phyloP scores from a whole-genome alignment of 2,797 vertebrate genomes.

The Pantherophis alleghaniensis region DNA sequence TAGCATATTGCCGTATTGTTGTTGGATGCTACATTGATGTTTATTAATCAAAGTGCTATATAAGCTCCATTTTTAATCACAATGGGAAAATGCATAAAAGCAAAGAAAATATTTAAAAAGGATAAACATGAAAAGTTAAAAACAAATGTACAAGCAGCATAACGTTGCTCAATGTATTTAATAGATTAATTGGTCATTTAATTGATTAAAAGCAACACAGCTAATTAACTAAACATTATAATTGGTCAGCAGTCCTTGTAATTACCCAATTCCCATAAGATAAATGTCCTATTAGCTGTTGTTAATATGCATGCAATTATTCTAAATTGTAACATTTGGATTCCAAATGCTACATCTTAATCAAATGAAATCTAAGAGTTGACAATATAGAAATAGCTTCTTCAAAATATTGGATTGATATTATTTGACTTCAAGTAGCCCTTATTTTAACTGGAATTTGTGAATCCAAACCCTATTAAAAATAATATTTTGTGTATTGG shows the following conservation, averaged over 20 bases:
- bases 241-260: conserved; percentile 34
- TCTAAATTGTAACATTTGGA: conserved; percentile 15
- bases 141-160: background rate
- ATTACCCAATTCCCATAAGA: conserved; percentile 33
- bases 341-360: conserved; percentile 11
- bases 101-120: background rate
- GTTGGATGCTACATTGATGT: background rate
- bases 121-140: background rate
- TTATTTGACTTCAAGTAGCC: background rate
- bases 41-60: background rate
- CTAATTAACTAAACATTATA: conserved; percentile 39
- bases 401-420: background rate
- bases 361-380: background rate
- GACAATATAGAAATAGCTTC: background rate
- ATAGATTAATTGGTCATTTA: conserved; percentile 32
- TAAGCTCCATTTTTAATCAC: background rate
- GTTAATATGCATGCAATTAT: conserved; percentile 24
- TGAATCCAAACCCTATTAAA: background rate
- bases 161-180: conserved; percentile 1
- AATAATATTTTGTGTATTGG: background rate
- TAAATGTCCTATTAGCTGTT: conserved; percentile 8
- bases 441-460: background rate
- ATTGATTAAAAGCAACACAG: conserved; percentile 28
- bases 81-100: background rate
- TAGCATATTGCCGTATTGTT: background rate